Percentiles rank a stretch among this genome's conserved stretches.
phyloP scores from a whole-genome alignment of 2,888 invertebrate genomes.

The Lathronympha strigana region DNA sequence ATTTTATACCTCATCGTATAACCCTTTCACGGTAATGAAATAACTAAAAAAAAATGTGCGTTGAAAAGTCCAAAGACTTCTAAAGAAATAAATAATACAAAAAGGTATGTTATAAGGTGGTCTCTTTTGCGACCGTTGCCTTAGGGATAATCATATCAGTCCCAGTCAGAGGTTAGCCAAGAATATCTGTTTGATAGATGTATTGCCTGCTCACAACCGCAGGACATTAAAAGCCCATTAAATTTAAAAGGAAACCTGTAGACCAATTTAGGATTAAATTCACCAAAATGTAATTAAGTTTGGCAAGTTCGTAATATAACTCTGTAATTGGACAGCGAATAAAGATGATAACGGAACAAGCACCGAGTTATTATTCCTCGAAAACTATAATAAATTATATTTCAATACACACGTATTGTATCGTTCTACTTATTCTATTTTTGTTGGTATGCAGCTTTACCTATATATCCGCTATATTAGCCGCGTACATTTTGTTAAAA shows the following conservation, averaged over 20 bases:
- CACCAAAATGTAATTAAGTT: background rate
- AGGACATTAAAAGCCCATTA: background rate
- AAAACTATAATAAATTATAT: background rate
- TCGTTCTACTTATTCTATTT: background rate
- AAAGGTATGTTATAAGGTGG: too few species aligned
- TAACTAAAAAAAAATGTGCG: too few species aligned
- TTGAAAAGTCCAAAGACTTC: too few species aligned
- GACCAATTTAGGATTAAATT: constrained; percentile 7
- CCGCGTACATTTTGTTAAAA: too few species aligned
- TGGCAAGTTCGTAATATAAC: background rate
- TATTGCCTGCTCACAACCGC: background rate
- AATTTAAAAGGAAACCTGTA: background rate
- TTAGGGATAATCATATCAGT: background rate
- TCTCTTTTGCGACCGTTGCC: too few species aligned
- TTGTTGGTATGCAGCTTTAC: too few species aligned
- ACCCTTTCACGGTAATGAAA: too few species aligned
- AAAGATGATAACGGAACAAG: background rate
- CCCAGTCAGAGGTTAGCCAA: background rate
- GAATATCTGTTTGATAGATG: background rate
- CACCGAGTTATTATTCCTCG: background rate
- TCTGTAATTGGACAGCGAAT: constrained; percentile 1
- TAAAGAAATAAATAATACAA: too few species aligned
- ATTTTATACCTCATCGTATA: too few species aligned
- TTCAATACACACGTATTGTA: background rate
- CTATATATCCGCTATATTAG: too few species aligned